Percentiles rank a stretch among this genome's conserved stretches.
These are phyloP conservation scores for Hippocampus kuda DNA, from an alignment of 2,797 vertebrate genomes.

Conservation along the genomic window DNA sequence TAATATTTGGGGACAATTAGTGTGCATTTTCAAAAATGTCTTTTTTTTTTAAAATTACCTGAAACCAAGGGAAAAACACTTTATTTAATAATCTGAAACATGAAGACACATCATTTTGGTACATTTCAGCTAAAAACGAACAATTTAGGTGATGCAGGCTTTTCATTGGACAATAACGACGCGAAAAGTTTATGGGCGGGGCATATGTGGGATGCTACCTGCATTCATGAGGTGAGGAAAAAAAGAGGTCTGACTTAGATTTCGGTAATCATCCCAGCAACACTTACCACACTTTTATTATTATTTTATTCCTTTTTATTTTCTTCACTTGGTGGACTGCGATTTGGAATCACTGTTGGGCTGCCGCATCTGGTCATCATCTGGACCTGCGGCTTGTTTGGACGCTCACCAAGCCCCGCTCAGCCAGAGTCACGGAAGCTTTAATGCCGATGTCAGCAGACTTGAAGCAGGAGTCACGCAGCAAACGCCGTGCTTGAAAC, in stretches of 20 bases:
- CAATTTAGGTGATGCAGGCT: too few species aligned
- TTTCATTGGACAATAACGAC: neutral
- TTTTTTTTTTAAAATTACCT: too few species aligned
- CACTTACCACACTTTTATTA: neutral
- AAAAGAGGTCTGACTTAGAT: neutral
- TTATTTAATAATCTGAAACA: too few species aligned
- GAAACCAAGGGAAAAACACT: too few species aligned
- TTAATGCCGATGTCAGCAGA: slow-evolving; percentile 4
- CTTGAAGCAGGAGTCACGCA: neutral
- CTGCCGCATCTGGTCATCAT: slow-evolving; percentile 56
- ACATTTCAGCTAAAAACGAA: neutral
- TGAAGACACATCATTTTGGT: too few species aligned
- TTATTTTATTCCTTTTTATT: slow-evolving; percentile 3
- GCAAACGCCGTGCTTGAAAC: neutral
- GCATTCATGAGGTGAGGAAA: neutral
- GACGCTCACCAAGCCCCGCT: slow-evolving; percentile 46
- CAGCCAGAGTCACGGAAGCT: slow-evolving; percentile 37
- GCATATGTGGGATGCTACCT: neutral
- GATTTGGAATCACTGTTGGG: slow-evolving; percentile 25
- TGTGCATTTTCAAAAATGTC: too few species aligned
- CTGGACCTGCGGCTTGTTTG: slow-evolving; percentile 48
- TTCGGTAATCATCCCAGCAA: neutral
- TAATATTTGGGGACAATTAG: too few species aligned
- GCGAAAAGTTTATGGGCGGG: too few species aligned
- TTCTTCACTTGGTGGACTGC: slow-evolving; percentile 39